Evolutionary conservation across 2,888 invertebrate genomes (phyloP), one percentile per base, ranked within the genome.

Genomic region (Smittia aterrima): DNA sequence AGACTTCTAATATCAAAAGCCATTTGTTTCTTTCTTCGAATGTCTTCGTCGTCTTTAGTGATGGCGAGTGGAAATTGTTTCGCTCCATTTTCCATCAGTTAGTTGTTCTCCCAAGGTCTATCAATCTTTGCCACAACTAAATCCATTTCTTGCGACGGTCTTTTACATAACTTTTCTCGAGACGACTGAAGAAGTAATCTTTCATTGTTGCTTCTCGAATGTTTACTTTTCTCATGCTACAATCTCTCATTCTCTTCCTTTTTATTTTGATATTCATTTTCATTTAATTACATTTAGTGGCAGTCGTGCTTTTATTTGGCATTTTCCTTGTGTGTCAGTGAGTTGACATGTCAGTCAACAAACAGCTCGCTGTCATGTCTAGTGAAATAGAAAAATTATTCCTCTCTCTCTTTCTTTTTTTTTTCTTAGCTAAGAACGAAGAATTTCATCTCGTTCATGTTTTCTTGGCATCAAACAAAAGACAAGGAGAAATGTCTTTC

Each of bases 281-380:
- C 66, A 38, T 66, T 66, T 66, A 66, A 66, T 66, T 66, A 66
- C 66, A 66, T 40, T 32, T 40, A 66, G 18, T 40, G n/a, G 25
- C 40, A 18, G 6, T 13, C 25, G 18, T 40, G 40, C 66, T 20
- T 32, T 27, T 66, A 27, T 66, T 9, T 38, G 40, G 18, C 27
- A 27, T 66, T 16, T 66, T 66, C 18, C 27, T 66, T 40, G 4
- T 20, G n/a, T 40, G 66, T 66, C 40, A 18, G n/a, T 18, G 22
- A 66, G 38, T 66, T 66, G 66, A 66, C 66, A 66, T 66, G 66
- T 66, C 38, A 66, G 66, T 66, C 66, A 66, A 40, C 66, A 66
- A 64, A 64, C 20, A 13, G 38, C 66, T 38, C 16, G 40, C 25
- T 40, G 66, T 47, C 47, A 47, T 47, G 47, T 47, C 47, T 47